Conservation (phyloP, 2,113 vertebrate genomes). For the Thymallus thymallus region DNA sequence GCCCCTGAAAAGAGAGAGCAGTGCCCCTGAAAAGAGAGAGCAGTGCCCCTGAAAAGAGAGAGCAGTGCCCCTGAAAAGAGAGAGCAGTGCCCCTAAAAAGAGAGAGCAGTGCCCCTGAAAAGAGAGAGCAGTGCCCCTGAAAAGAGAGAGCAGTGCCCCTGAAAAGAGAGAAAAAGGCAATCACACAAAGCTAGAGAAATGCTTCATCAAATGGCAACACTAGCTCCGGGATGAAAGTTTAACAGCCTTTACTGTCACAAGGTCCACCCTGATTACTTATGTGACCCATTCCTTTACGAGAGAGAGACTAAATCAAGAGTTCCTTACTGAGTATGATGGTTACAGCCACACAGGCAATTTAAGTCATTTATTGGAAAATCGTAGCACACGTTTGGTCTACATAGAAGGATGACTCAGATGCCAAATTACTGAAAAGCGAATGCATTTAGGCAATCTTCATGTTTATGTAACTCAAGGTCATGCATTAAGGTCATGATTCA, state of each 20-base stretch:
- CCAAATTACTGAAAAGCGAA: no score
- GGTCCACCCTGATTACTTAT: background rate
- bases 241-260: background rate
- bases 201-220: background rate
- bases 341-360: conserved; percentile 37
- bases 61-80: no score
- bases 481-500: background rate
- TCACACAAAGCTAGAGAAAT: background rate
- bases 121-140: no score
- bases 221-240: background rate
- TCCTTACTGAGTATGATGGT: conserved; percentile 34
- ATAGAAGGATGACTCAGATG: conserved; percentile 19
- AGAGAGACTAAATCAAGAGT: conserved; percentile 5
- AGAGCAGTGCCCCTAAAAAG: no score
- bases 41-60: no score
- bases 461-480: no score
- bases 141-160: background rate
- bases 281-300: background rate
- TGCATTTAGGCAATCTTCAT: no score
- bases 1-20: no score
- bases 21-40: no score
- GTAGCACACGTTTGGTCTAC: conserved; percentile 26
- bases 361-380: conserved; percentile 38
- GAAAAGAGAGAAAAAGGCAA: background rate
- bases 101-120: no score